These are phyloP conservation scores for Oriolus oriolus DNA, from an alignment of 2,113 vertebrate species.

Conservation along the genomic window DNA sequence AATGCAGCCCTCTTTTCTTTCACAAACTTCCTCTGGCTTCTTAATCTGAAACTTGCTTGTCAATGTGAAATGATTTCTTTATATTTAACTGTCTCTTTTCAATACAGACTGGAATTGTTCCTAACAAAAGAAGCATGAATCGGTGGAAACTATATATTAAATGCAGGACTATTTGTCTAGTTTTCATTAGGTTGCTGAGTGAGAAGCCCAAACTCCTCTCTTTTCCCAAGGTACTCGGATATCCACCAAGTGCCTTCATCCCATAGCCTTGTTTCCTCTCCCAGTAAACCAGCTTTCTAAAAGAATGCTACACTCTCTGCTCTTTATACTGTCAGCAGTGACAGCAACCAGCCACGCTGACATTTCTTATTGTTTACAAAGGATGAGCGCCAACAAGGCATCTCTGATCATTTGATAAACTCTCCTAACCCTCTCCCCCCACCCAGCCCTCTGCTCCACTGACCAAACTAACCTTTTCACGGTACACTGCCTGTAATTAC, in stretches of 20 bases:
- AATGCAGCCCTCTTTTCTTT: conserved; percentile 47
- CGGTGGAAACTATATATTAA: conserved; percentile 80
- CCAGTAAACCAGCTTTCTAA: conserved; percentile 65
- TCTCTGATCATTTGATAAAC: conserved; percentile 72
- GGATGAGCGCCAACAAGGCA: conserved; percentile 71
- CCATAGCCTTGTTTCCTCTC: conserved; percentile 66
- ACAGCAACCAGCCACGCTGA: conserved; percentile 73
- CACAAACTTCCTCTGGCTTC: conserved; percentile 41
- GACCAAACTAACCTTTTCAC: conserved; percentile 67
- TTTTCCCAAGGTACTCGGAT: conserved; percentile 85
- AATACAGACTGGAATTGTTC: conserved; percentile 75
- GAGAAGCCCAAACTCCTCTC: conserved; percentile 73
- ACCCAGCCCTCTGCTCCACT: conserved; percentile 46
- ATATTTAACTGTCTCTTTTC: conserved; percentile 70
- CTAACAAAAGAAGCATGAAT: conserved; percentile 77
- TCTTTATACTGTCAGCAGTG: conserved; percentile 75
- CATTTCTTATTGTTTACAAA: conserved; percentile 78
- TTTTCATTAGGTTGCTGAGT: conserved; percentile 80
- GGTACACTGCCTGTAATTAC: conserved; percentile 58
- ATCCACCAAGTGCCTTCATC: conserved; percentile 67
- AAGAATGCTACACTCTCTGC: conserved; percentile 74
- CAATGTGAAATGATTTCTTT: conserved; percentile 72
- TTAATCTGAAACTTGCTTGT: conserved; percentile 54
- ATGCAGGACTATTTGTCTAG: conserved; percentile 77
- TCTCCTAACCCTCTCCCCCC: conserved; percentile 51